phyloP scores from a whole-genome alignment of 2,113 vertebrate species.

The Xiphophorus hellerii region DNA sequence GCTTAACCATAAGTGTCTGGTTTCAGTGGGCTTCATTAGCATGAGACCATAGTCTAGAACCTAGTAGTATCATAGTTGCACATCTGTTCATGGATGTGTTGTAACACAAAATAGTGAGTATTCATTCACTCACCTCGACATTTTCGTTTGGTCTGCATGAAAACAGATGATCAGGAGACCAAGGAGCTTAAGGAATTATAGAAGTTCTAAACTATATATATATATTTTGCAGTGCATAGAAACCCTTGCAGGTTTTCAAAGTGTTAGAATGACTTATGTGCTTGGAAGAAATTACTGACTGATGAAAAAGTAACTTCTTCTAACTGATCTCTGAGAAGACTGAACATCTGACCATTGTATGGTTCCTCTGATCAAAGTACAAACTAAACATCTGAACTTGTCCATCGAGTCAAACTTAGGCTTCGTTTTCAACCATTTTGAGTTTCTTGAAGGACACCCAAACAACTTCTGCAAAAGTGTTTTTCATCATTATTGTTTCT shows the following conservation, averaged over 20 bases:
- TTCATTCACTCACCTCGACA: not conserved
- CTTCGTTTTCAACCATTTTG: too few relatives aligned
- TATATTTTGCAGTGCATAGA: too few relatives aligned
- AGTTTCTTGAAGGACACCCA: too few relatives aligned
- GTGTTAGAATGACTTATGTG: not conserved
- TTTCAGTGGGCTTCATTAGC: constrained; percentile 76
- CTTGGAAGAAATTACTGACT: not conserved
- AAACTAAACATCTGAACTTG: too few relatives aligned
- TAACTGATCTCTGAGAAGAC: too few relatives aligned
- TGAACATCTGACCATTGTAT: too few relatives aligned
- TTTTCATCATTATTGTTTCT: too few relatives aligned
- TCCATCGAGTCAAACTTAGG: too few relatives aligned
- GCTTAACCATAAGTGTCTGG: constrained; percentile 62
- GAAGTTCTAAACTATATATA: not conserved
- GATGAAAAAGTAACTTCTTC: constrained; percentile 29
- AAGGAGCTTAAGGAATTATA: not conserved
- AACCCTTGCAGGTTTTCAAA: too few relatives aligned
- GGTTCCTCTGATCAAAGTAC: too few relatives aligned
- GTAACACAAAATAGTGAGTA: not conserved
- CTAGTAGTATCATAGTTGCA: constrained; percentile 35
- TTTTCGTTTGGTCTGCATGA: not conserved
- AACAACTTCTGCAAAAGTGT: too few relatives aligned
- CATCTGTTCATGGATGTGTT: constrained; percentile 16
- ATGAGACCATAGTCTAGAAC: constrained; percentile 56
- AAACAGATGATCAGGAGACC: not conserved